Base-by-base conservation (phyloP, 2,888 invertebrate genomes). In the Watsonalla cultraria region DNA sequence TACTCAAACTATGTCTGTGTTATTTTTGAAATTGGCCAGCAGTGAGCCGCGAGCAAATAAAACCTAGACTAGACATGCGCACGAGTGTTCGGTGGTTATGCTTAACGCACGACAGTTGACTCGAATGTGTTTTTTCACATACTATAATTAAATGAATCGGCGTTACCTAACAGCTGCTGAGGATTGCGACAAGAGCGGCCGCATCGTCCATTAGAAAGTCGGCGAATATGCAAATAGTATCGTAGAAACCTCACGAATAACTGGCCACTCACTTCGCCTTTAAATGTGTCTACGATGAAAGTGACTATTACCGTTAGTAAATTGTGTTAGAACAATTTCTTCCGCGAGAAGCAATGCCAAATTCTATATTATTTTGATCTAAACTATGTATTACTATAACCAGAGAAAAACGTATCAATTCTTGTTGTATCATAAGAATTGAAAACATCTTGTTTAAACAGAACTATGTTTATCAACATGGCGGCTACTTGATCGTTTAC, bases 161-260 rank as follows among this genome's bases (percentile, higher is more conserved):
- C 82, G 86, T 90, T 90, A 90, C 90, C 89, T 89, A 86, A 90
- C 84, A 80, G 75, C 72, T 70, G 76, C 74, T 77, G 81, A 80
- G 83, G 81, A 88, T 89, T 89, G 90, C 89, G 88, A 88, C 90
- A 87, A 90, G 86, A 86, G 74, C 80, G 81, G 77, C 84, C 88
- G 84, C 84, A 87, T 88, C 87, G 89, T 85, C 89, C 89, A 90
- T 90, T 90, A 90, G 90, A 90, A 90, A 90, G 90, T 90, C 86
- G 83, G 86, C 84, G 86, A 89, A 90, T 90, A 90, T 90, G 90
- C 90, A 90, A 90, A 90, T 90, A 88, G 84, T 90, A 88, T 88
- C 85, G 90, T 90, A 90, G 90, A 90, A 90, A 90, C 88, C 88
- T 84, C 88, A 89, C 90, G 87, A 90, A 89, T 89, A 90, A 86